A percentile compares a stretch with the other conserved stretches of the same genome.
phyloP scores from a whole-genome alignment of 2,888 invertebrate species.

The Drosophila neotestacea region DNA sequence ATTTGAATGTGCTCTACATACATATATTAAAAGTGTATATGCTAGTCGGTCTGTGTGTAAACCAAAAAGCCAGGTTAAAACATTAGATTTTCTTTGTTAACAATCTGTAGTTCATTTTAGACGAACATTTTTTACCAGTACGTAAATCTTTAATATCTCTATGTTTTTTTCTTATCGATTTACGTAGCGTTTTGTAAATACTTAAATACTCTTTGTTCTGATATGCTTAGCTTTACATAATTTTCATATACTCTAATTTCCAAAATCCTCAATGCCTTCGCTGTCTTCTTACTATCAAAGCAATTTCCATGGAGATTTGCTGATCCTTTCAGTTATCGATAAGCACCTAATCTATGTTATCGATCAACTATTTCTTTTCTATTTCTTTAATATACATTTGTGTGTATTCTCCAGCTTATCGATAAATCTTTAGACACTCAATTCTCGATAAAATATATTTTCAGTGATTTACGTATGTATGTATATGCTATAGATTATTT shows the following conservation, averaged over 20 bases:
- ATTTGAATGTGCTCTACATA: too few relatives aligned
- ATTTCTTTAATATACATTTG: background rate
- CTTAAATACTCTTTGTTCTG: constrained; percentile 6
- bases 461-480: background rate
- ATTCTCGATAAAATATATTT: too few relatives aligned
- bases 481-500: constrained; percentile 2
- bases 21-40: background rate
- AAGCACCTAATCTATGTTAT: background rate
- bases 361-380: background rate
- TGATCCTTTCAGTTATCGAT: background rate
- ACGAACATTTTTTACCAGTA: background rate
- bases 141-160: background rate
- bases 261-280: constrained; percentile 10
- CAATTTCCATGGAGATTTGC: background rate
- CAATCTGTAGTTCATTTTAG: background rate
- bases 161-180: background rate
- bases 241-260: constrained; percentile 10
- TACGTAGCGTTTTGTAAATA: background rate
- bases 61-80: background rate
- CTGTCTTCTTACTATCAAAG: constrained; percentile 21
- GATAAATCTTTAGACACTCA: background rate
- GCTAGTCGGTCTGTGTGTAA: constrained; percentile 20
- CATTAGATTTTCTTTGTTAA: background rate
- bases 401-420: background rate
- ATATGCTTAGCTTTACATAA: constrained; percentile 20